These are phyloP conservation scores for Dendrophyllia cribrosa DNA, from an alignment of 64 coral and sea anemone species.

Conservation along the genomic window DNA sequence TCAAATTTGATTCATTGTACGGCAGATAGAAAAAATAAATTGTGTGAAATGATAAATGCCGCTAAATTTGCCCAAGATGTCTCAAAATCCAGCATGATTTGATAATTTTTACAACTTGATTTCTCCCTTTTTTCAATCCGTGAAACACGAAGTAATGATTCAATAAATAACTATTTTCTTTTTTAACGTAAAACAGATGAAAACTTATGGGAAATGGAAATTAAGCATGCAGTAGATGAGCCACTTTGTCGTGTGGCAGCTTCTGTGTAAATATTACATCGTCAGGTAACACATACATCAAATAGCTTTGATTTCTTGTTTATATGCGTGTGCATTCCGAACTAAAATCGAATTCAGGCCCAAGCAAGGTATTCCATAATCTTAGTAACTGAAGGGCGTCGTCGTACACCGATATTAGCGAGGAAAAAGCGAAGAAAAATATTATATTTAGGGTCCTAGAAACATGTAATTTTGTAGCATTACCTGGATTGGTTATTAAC, in stretches of 20 bases:
- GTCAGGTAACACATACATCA: not conserved
- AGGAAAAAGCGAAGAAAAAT: not conserved
- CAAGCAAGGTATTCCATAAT: not conserved
- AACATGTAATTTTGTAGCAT: not conserved
- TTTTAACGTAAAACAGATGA: too few species aligned
- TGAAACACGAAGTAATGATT: too few species aligned
- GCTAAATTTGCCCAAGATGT: too few species aligned
- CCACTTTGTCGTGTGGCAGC: not conserved
- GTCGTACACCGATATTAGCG: not conserved
- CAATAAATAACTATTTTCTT: too few species aligned
- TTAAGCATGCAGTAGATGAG: not conserved
- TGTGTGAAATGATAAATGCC: not conserved
- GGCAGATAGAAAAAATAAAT: not conserved
- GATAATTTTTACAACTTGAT: too few species aligned
- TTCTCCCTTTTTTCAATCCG: too few species aligned
- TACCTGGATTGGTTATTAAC: conserved; percentile 3
- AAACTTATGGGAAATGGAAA: not conserved
- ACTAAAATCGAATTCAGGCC: not conserved
- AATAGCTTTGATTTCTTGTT: not conserved
- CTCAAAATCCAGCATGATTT: too few species aligned
- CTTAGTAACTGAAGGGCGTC: not conserved
- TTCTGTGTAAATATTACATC: not conserved
- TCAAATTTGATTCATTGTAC: conserved; percentile 20
- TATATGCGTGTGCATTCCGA: not conserved
- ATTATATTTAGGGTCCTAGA: not conserved